Conservation (phyloP, 2,113 vertebrate species). For the Elephas maximus region DNA sequence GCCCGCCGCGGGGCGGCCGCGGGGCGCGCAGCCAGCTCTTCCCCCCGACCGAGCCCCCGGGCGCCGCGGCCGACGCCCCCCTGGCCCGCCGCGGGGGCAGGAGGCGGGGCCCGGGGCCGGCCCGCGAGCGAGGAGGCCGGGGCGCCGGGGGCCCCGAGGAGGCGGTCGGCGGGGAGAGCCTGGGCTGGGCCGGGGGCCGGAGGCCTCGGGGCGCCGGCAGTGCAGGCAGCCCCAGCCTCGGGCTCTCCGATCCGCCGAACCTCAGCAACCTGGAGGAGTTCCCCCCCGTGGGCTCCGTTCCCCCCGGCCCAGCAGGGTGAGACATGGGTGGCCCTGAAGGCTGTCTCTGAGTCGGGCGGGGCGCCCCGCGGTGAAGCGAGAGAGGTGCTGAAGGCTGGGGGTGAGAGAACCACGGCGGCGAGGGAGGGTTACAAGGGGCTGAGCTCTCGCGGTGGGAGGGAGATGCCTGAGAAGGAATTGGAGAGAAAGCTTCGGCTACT, state of each 20-base stretch:
- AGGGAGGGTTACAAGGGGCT: neutral
- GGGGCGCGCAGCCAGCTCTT: constrained; percentile 92
- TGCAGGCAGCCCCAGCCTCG: constrained; percentile 83
- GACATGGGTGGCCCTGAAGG: neutral
- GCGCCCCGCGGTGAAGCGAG: neutral
- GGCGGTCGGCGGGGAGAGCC: constrained; percentile 84
- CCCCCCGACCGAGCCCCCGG: constrained; percentile 78
- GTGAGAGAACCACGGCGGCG: neutral
- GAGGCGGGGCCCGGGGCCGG: constrained; percentile 84
- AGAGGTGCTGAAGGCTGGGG: neutral
- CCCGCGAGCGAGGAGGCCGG: constrained; percentile 87
- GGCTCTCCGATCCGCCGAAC: constrained; percentile 91
- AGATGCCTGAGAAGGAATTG: neutral
- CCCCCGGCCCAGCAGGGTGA: constrained; percentile 78
- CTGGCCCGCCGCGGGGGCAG: constrained; percentile 83
- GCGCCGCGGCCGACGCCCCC: constrained; percentile 74
- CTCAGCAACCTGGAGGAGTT: constrained; percentile 98
- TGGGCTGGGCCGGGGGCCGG: constrained; percentile 79
- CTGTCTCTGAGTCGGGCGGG: neutral
- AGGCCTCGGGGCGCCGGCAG: constrained; percentile 84
- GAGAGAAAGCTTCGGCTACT: constrained; percentile 66
- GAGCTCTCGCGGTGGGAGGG: neutral
- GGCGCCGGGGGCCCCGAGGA: constrained; percentile 85
- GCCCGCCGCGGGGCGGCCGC: constrained; percentile 82
- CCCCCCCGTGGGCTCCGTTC: constrained; percentile 92